Base-by-base conservation (phyloP, 2,113 vertebrate genomes). In the Channa maculata region DNA sequence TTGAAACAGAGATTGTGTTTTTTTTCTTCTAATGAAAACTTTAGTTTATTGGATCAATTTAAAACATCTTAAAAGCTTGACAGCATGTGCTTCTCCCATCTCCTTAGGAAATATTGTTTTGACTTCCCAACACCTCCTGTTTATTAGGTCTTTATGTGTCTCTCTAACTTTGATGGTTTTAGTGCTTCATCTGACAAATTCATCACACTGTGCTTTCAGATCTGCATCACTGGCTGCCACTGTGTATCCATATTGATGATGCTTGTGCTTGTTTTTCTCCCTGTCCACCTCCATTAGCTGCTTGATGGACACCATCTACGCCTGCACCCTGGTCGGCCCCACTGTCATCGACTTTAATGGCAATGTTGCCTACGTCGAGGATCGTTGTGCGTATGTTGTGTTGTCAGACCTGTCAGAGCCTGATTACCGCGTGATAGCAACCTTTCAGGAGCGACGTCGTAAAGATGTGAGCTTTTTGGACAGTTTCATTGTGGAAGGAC, bases 391-490 rank as follows among this genome's bases (percentile, higher is more conserved):
- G 11, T 87, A 85, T 75, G 60, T 41, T 13, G 60, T 82, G n/a
- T 11, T 87, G 67, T 51, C 7, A 24, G 2, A 60, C 1, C 24
- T 37, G 0, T 14, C 48, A 0, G 8, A 77, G 43, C 75, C 75
- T 2, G 68, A 63, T 6, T 7, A 84, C 5, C 39, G 54, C 44
- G 46, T 87, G 44, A 8, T 65, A n/a, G 85, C 64, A 0, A 45
- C 73, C 6, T 87, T 82, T 60, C 34, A 46, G 68, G 82, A 87
- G n/a, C 45, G 69, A 24, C 65, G 60, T 0, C 86, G 75, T 14
- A 79, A 62, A 66, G 86, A 87, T 6, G 62, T 82, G 8, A 70
- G 71, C 6, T 82, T 84, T 57, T 59, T 87, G 51, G 75, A 84
- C 24, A 50, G 4, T 6, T 49, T 87, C 84, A 2, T 5, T 85